phyloP scores from a whole-genome alignment of 35 echinoderm and acorn worm species.

The Apostichopus californicus region DNA sequence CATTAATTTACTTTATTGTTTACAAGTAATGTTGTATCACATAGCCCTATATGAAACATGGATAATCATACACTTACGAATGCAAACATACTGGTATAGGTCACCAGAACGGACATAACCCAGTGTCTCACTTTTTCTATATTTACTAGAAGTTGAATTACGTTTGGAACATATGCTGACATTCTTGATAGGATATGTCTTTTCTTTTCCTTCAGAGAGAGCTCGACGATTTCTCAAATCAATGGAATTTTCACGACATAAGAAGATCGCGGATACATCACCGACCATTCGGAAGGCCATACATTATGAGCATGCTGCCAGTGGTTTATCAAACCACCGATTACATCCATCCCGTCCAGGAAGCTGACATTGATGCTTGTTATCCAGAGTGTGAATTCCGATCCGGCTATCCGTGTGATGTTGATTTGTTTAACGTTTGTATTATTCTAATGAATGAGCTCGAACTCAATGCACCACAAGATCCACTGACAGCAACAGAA shows the following conservation, averaged over 20 bases:
- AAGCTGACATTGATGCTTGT: constrained; percentile 20
- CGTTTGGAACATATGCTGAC: too few species aligned
- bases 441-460: constrained; percentile 34
- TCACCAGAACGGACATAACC: too few species aligned
- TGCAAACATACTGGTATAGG: too few species aligned
- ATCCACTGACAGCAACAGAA: background rate
- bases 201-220: background rate
- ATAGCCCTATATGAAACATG: too few species aligned
- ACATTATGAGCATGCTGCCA: constrained; percentile 46
- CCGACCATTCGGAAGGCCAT: constrained; percentile 32
- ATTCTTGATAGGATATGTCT: background rate
- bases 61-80: too few species aligned
- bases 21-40: too few species aligned
- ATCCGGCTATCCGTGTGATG: constrained; percentile 21
- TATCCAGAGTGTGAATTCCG: constrained; percentile 28
- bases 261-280: constrained; percentile 39
- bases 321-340: constrained; percentile 11
- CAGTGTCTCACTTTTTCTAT: too few species aligned
- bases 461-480: constrained; percentile 5
- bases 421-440: constrained; percentile 16
- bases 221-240: constrained; percentile 21
- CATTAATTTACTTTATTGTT: too few species aligned
- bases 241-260: constrained; percentile 38
- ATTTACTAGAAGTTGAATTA: too few species aligned
- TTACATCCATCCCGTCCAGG: constrained; percentile 13